Evolutionary conservation across 1,140 invertebrate genomes (phyloP).

Genomic region (Oedothorax gibbosus): DNA sequence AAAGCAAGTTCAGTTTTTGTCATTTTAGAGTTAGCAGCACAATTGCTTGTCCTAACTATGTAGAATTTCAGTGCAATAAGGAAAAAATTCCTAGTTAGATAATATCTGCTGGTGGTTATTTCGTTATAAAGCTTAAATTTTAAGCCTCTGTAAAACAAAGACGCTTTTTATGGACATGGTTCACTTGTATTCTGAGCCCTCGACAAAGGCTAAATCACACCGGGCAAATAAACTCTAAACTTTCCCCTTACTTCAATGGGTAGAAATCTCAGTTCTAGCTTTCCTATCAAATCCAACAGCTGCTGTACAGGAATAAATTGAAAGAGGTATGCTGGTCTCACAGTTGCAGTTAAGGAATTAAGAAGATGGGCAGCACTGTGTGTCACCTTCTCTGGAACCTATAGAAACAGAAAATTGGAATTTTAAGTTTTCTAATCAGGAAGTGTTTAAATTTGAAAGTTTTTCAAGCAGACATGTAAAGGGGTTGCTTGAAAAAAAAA

Average conservation of each 20-base stretch:
- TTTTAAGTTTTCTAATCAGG: no score
- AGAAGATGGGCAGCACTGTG: constrained; percentile 75
- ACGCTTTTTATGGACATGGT: neutral
- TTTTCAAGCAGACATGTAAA: no score
- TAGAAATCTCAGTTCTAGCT: constrained; percentile 69
- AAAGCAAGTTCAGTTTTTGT: no score
- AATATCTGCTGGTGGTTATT: neutral
- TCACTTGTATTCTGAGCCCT: neutral
- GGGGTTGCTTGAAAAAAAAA: no score
- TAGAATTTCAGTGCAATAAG: no score
- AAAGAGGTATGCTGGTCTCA: constrained; percentile 73
- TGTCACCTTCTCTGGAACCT: constrained; percentile 72
- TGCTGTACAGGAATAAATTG: constrained; percentile 70
- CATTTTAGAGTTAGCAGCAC: no score
- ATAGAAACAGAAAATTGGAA: constrained; percentile 36
- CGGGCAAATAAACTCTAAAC: constrained; percentile 10
- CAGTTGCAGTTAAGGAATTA: constrained; percentile 73
- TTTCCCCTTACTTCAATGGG: constrained; percentile 67
- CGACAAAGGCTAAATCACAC: neutral
- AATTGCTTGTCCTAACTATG: no score
- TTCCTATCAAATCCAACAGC: constrained; percentile 69
- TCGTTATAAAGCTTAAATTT: neutral
- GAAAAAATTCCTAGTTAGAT: no score
- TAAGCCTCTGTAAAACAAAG: neutral
- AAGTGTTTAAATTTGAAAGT: no score